Conservation (phyloP, 2,888 invertebrate species). For the Hirtodrosophila cameraria region DNA sequence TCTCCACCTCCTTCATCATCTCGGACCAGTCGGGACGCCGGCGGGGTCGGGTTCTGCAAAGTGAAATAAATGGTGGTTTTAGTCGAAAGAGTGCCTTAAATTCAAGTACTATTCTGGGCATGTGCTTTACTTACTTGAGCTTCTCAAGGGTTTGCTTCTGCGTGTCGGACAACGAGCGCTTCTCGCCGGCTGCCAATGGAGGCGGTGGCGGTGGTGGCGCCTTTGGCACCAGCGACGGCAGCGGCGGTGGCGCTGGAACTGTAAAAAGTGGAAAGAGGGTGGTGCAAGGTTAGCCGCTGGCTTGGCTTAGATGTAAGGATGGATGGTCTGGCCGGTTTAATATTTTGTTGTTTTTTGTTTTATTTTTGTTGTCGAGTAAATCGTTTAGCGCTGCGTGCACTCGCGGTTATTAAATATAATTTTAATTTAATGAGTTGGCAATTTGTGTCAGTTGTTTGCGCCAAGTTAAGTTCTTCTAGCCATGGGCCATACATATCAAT, state of each 20-base stretch:
- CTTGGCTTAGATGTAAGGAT: slow-evolving; percentile 19
- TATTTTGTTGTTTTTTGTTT: slow-evolving; percentile 6
- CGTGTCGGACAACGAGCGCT: slow-evolving; percentile 86
- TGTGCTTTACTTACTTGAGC: slow-evolving; percentile 85
- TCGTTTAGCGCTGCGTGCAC: slow-evolving; percentile 72
- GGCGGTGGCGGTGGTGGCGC: slow-evolving; percentile 91
- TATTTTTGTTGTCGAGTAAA: slow-evolving; percentile 53
- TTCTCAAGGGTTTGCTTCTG: slow-evolving; percentile 89
- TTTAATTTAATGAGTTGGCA: slow-evolving; percentile 79
- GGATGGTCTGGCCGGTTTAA: slow-evolving; percentile 14
- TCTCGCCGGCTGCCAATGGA: slow-evolving; percentile 85
- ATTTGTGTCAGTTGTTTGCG: slow-evolving; percentile 76
- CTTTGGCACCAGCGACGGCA: slow-evolving; percentile 82
- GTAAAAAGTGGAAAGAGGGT: slow-evolving; percentile 28
- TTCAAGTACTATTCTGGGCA: slow-evolving; percentile 1
- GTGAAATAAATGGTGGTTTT: slow-evolving; percentile 47
- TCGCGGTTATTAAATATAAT: slow-evolving; percentile 78
- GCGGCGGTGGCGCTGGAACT: slow-evolving; percentile 84
- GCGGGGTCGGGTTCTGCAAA: slow-evolving; percentile 88
- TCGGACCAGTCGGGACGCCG: slow-evolving; percentile 94
- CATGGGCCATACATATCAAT: slow-evolving; percentile 71
- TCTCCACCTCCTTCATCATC: slow-evolving; percentile 96
- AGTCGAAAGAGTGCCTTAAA: slow-evolving; percentile 7
- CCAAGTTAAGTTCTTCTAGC: slow-evolving; percentile 53
- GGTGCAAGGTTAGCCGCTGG: slow-evolving; percentile 37